Base-by-base conservation (phyloP, 2,113 vertebrate genomes). In the Cinclus mexicanus region DNA sequence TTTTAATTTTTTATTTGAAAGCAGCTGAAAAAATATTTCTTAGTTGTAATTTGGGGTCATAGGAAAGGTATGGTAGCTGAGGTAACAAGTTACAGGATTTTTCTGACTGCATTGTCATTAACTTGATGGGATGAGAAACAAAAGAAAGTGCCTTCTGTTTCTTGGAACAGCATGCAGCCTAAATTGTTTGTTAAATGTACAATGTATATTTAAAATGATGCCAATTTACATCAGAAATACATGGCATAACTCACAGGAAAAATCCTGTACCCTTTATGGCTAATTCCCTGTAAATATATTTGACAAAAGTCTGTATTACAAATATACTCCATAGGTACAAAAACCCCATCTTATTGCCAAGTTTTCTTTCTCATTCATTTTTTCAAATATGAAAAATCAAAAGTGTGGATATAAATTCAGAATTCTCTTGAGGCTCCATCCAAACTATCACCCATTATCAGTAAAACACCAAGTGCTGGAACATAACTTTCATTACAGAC, bases 141-240 rank as follows among this genome's bases (percentile, higher is more conserved):
- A 21, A 23, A 56, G 15, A 35, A 64, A 29, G 6, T 61, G 6
- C 9, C 7, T 80, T 10, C 6, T 46, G 3, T 39, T 72, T 61
- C 28, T 24, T 53, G n/a, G 11, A 20, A 15, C 10, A 68, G 2
- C 4, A 9, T 28, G 11, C 2, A 64, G 19, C 13, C 8, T 29
- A 69, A 44, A 4, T 9, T 50, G 7, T 33, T 4, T 64, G 19
- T 7, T 80, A 53, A 78, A 46, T 0, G 0, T 37, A 35, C 5
- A 57, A 11, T 19, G 9, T 7, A 16, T 37, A 25, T 55, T 31
- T 28, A n/a, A 69, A 76, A 60, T n/a, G 83, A 47, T 6, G 1
- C 18, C 31, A 11, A 3, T 56, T 80, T 84, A 5, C 12, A 59
- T 28, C 1, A 4, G 15, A 47, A 42, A 29, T 14, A 22, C 9